These are phyloP conservation scores for Acanthosepion lycidas DNA, from an alignment of 2,888 invertebrate genomes.

Conservation along the genomic window DNA sequence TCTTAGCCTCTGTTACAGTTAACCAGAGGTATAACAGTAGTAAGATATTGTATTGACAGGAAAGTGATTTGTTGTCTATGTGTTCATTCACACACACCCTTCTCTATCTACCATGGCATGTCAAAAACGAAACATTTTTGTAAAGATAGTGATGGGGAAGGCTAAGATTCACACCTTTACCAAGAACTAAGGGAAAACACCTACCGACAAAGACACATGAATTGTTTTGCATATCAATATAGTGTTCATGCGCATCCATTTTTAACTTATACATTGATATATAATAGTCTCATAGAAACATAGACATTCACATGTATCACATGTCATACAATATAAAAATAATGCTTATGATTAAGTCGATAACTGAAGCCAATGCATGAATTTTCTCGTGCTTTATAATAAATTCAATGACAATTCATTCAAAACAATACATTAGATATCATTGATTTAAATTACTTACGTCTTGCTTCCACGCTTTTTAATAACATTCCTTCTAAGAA, in stretches of 20 bases:
- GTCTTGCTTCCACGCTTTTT: slow-evolving; percentile 60
- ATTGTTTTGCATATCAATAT: no score
- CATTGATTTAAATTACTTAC: slow-evolving; percentile 56
- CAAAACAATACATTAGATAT: background rate
- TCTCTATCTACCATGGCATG: background rate
- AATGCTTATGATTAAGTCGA: background rate
- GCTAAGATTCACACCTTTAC: background rate
- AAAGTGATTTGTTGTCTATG: background rate
- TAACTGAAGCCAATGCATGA: background rate
- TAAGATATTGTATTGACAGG: background rate
- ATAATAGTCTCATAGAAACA: background rate
- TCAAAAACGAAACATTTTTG: background rate
- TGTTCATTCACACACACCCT: background rate
- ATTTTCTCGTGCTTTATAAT: background rate
- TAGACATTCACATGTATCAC: background rate
- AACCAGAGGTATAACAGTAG: background rate
- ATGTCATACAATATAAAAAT: background rate
- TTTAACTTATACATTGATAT: no score
- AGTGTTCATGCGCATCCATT: no score
- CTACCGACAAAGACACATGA: no score
- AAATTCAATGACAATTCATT: background rate
- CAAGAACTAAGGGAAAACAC: background rate
- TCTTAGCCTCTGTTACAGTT: background rate
- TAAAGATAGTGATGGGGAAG: background rate
- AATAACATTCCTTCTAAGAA: slow-evolving; percentile 67